A percentile compares a stretch with the other conserved stretches of the same genome.
These are phyloP conservation scores for Hypomecis punctinalis DNA, from an alignment of 2,888 invertebrate genomes.

Conservation along the genomic window DNA sequence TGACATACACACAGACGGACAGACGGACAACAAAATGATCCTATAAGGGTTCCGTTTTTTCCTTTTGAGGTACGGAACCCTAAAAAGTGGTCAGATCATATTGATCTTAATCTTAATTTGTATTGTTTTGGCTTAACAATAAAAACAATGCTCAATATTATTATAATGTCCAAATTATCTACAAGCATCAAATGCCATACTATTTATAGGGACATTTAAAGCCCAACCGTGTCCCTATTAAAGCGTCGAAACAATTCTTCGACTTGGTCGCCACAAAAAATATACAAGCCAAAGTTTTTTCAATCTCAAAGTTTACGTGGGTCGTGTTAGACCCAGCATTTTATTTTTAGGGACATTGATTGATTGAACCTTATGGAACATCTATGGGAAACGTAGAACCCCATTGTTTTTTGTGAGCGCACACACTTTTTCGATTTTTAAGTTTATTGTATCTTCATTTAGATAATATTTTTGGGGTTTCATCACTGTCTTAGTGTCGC, in stretches of 20 bases:
- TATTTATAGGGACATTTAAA: slow-evolving; percentile 39
- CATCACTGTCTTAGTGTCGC: slow-evolving; percentile 42
- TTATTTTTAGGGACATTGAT: slow-evolving; percentile 83
- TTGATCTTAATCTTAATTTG: too few species aligned
- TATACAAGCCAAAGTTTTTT: slow-evolving; percentile 73
- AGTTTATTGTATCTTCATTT: slow-evolving; percentile 81
- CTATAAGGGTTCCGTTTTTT: too few species aligned
- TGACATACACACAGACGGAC: too few species aligned
- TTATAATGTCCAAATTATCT: not conserved
- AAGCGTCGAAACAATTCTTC: slow-evolving; percentile 68
- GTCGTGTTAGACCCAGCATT: slow-evolving; percentile 76
- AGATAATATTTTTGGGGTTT: slow-evolving; percentile 58
- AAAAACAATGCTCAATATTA: not conserved
- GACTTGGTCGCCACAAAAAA: slow-evolving; percentile 61
- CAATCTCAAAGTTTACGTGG: slow-evolving; percentile 77
- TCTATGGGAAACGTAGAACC: slow-evolving; percentile 77
- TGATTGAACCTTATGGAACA: slow-evolving; percentile 80
- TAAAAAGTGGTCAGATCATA: too few species aligned
- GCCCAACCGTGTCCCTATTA: slow-evolving; percentile 60
- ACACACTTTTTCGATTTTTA: slow-evolving; percentile 59
- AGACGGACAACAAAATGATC: too few species aligned
- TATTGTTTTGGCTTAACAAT: too few species aligned
- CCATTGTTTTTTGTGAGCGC: slow-evolving; percentile 72
- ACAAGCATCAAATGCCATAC: slow-evolving; percentile 14
- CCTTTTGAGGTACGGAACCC: too few species aligned